These are phyloP conservation scores for Scotopteryx bipunctaria DNA, from an alignment of 2,888 invertebrate species.

Conservation along the genomic window DNA sequence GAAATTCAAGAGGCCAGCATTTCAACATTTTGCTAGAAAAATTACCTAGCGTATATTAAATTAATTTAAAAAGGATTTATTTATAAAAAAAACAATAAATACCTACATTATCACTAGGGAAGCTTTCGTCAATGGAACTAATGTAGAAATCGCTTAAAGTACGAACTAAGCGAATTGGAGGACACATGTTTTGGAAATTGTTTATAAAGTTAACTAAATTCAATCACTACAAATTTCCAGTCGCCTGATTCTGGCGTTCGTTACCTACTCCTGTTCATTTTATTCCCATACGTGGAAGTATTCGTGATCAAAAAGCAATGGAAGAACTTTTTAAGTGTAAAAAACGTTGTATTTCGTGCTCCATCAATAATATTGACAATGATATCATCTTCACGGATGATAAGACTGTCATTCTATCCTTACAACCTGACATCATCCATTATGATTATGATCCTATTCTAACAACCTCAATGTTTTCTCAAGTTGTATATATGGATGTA, in stretches of 20 bases:
- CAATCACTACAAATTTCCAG: conserved; percentile 12
- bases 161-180: conserved; percentile 31
- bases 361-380: not conserved
- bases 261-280: conserved; percentile 24
- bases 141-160: conserved; percentile 34
- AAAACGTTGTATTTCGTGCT: conserved; percentile 6
- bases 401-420: not conserved
- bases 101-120: conserved; percentile 63
- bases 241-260: not conserved
- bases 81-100: conserved; percentile 53
- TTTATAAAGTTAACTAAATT: conserved; percentile 15
- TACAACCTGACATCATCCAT: conserved; percentile 7
- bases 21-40: conserved; percentile 39
- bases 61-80: conserved; percentile 45
- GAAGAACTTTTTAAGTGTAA: conserved; percentile 17
- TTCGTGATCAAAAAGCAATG: conserved; percentile 21
- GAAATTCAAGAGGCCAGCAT: conserved; percentile 33
- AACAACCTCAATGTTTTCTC: conserved; percentile 2
- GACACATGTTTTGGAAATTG: conserved; percentile 19
- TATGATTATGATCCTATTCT: not conserved
- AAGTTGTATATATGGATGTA: not conserved
- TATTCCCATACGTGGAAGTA: conserved; percentile 25
- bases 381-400: not conserved
- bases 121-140: conserved; percentile 60
- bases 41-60: conserved; percentile 44